Base-by-base conservation (phyloP, 2,113 vertebrate species). In the Smithornis capensis region DNA sequence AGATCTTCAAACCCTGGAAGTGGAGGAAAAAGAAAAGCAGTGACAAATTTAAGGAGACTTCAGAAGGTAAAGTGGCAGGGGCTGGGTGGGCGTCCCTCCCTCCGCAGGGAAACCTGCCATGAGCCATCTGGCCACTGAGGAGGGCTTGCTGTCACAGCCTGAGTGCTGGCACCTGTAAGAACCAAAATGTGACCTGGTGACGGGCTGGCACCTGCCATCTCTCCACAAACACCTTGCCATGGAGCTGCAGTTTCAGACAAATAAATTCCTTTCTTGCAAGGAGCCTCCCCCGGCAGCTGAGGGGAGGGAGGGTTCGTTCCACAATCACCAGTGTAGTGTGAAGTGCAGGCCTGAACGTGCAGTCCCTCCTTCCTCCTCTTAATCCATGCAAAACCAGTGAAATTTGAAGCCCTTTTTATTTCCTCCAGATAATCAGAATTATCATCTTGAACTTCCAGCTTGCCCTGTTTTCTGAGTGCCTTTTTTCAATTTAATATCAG, bases 11-110 rank as follows among this genome's bases (percentile, higher is more conserved):
- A 91, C 99, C 99, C 13, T 99, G 99, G 99, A 99, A 99, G 95
- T 99, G 99, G 99, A 98, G 99, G 94, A 99, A 99, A 98, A 99
- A 99, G 98, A 99, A 99, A 98, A 99, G 98, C 98, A 99, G 99
- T 52, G 99, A 99, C 92, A 99, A 98, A 94, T 99, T 99, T 97
- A 98, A 99, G 96, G 99, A 99, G 97, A 99, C 99, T 21, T 99
- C 99, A 35, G 99, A 99, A 98, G 99, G 99, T 99, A 96, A 97
- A 73, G 63, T 60, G 5, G 19, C 6, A 3, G 8, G 31, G 56
- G 18, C 23, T 42, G 56, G 44, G 19, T 38, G 64, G 37, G 74
- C 53, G 27, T 57, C 56, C 50, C 60, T 81, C 87, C 23, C 47
- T 84, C 33, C 1, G 0, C 45, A 44, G 50, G 63, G 73, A 60